Evolutionary conservation across 2,888 invertebrate genomes (phyloP).

Genomic region (Cosmorhoe ocellata): DNA sequence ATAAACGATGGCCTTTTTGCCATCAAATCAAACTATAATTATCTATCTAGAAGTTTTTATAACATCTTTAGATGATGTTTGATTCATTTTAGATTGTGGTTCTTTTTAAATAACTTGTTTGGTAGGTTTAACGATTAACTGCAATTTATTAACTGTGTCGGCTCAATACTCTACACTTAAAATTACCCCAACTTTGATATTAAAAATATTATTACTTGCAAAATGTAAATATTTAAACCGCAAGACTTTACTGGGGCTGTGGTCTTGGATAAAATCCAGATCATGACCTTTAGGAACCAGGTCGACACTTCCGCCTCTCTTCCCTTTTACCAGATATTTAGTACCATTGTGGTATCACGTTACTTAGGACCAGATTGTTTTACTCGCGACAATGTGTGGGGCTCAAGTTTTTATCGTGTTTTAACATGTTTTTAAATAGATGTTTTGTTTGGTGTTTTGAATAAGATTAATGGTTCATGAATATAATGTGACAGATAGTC

Average conservation of each 20-base stretch:
- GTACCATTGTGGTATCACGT: conserved; percentile 29
- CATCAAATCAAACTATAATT: not conserved
- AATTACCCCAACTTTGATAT: conserved; percentile 6
- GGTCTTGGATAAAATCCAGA: conserved; percentile 30
- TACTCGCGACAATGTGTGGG: conserved; percentile 12
- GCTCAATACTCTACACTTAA: conserved; percentile 5
- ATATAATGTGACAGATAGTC: not conserved
- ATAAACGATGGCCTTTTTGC: conserved; percentile 6
- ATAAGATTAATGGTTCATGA: conserved; percentile 14
- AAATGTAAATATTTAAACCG: conserved; percentile 12
- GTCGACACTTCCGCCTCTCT: conserved; percentile 46
- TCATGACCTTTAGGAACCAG: conserved; percentile 58
- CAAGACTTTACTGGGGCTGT: conserved; percentile 11
- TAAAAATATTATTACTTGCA: conserved; percentile 2
- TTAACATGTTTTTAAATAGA: conserved; percentile 1
- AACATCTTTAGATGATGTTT: no score
- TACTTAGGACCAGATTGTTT: conserved; percentile 25
- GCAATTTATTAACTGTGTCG: conserved; percentile 1
- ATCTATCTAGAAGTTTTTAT: no score
- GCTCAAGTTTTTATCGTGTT: conserved; percentile 20
- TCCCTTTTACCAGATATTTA: conserved; percentile 33
- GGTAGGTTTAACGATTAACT: not conserved
- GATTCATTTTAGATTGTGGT: no score
- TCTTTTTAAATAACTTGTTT: conserved; percentile 1
- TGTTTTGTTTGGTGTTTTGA: conserved; percentile 13